phyloP scores from a whole-genome alignment of 2,888 invertebrate species.

The Drosophila picticornis region DNA sequence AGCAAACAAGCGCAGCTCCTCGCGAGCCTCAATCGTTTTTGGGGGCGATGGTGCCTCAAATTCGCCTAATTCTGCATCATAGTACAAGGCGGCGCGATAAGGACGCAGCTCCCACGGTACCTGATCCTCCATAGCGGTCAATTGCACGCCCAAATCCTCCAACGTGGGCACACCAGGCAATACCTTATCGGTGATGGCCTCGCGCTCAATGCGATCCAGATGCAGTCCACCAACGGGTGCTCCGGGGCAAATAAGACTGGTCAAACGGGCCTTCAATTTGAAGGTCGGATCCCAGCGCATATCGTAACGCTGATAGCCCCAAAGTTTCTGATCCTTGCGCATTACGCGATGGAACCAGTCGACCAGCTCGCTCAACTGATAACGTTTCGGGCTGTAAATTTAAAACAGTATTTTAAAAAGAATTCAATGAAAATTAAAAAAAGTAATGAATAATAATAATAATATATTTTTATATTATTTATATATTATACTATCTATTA shows the following conservation, averaged over 20 bases:
- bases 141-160: slow-evolving; percentile 94
- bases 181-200: slow-evolving; percentile 91
- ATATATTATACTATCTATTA: not conserved
- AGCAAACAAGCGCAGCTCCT: slow-evolving; percentile 78
- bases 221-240: slow-evolving; percentile 90
- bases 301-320: slow-evolving; percentile 90
- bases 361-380: slow-evolving; percentile 91
- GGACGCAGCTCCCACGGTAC: slow-evolving; percentile 93
- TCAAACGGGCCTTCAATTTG: slow-evolving; percentile 88
- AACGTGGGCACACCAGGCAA: slow-evolving; percentile 89
- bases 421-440: not conserved
- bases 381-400: slow-evolving; percentile 89
- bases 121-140: slow-evolving; percentile 92
- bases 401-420: not conserved
- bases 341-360: slow-evolving; percentile 93
- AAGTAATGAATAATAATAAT: too few relatives aligned
- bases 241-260: slow-evolving; percentile 88
- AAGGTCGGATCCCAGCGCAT: slow-evolving; percentile 90
- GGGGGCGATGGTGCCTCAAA: slow-evolving; percentile 89
- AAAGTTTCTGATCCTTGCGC: slow-evolving; percentile 88
- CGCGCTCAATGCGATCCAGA: slow-evolving; percentile 94
- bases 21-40: slow-evolving; percentile 77
- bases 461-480: not conserved
- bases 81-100: slow-evolving; percentile 89
- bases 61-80: slow-evolving; percentile 91